These are phyloP conservation scores for Colistium nudipinnis DNA, from an alignment of 2,113 vertebrate species.

Conservation along the genomic window DNA sequence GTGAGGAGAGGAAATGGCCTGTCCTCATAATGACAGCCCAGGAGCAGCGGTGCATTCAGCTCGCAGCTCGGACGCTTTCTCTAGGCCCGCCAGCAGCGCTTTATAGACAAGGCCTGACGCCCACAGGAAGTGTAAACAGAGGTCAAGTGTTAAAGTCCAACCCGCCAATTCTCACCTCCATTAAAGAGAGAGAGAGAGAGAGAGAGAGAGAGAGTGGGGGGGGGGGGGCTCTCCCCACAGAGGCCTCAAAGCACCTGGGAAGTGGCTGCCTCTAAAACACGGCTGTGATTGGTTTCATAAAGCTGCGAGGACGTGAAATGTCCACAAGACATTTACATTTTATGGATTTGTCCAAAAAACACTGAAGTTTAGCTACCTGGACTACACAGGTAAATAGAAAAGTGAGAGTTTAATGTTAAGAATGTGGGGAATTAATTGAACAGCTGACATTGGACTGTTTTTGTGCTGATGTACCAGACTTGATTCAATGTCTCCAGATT, in stretches of 20 bases:
- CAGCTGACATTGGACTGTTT: too few relatives aligned
- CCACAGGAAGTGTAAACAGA: conserved; percentile 84
- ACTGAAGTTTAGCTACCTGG: not conserved
- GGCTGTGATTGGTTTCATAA: conserved; percentile 35
- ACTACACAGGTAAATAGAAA: not conserved
- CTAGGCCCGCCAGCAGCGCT: conserved; percentile 49
- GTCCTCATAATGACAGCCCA: conserved; percentile 50
- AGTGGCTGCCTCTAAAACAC: conserved; percentile 28
- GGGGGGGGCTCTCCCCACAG: conserved; percentile 45
- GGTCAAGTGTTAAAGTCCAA: conserved; percentile 84
- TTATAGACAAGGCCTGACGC: conserved; percentile 70
- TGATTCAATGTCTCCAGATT: too few relatives aligned
- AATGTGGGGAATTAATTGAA: too few relatives aligned
- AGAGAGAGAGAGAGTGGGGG: not conserved
- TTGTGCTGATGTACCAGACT: too few relatives aligned
- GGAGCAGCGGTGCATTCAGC: conserved; percentile 67
- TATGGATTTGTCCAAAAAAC: conserved; percentile 1
- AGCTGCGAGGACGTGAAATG: conserved; percentile 26
- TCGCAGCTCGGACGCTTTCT: conserved; percentile 47
- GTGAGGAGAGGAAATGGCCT: conserved; percentile 69
- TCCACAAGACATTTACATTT: not conserved
- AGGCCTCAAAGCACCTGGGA: conserved; percentile 67
- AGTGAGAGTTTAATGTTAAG: not conserved
- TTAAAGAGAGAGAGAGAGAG: conserved; percentile 65
- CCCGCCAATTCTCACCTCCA: conserved; percentile 84